Percentiles rank a stretch among this genome's conserved stretches.
Evolutionary conservation across 2,797 vertebrate genomes (phyloP).

Genomic region (Molossus molossus): DNA sequence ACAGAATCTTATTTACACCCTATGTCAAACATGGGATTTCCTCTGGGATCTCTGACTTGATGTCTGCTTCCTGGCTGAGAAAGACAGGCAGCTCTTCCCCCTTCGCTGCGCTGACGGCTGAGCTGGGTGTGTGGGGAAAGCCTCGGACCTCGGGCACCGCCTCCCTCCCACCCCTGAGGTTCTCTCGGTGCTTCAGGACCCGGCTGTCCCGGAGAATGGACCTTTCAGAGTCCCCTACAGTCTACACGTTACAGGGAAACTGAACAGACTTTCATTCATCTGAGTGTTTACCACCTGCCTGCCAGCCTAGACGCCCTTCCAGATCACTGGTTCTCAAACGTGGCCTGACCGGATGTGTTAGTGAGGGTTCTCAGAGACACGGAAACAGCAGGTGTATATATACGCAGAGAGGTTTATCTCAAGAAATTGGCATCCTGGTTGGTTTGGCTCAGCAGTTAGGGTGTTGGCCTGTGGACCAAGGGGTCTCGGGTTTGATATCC

Average conservation of each 20-base stretch:
- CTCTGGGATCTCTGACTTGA: background rate
- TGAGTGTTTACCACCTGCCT: too few relatives aligned
- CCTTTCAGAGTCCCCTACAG: background rate
- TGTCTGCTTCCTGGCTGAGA: background rate
- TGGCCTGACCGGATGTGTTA: background rate
- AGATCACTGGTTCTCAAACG: background rate
- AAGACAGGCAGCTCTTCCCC: background rate
- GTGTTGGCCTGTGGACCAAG: too few relatives aligned
- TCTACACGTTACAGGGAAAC: background rate
- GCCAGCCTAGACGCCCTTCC: background rate
- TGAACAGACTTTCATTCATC: background rate
- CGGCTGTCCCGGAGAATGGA: background rate
- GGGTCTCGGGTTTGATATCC: too few relatives aligned
- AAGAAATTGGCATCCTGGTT: background rate
- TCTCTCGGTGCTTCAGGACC: background rate
- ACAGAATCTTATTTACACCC: background rate
- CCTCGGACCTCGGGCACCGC: background rate
- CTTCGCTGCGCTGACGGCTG: background rate
- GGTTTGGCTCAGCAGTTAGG: too few relatives aligned
- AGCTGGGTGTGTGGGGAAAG: background rate
- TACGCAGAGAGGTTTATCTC: background rate
- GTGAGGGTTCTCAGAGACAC: background rate
- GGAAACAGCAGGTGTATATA: background rate
- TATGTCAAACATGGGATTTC: background rate
- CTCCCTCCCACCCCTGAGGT: too few relatives aligned